Evolutionary conservation across 2,797 vertebrate genomes (phyloP), one percentile per base, ranked within the genome.

Genomic region (Pagetopsis macropterus): DNA sequence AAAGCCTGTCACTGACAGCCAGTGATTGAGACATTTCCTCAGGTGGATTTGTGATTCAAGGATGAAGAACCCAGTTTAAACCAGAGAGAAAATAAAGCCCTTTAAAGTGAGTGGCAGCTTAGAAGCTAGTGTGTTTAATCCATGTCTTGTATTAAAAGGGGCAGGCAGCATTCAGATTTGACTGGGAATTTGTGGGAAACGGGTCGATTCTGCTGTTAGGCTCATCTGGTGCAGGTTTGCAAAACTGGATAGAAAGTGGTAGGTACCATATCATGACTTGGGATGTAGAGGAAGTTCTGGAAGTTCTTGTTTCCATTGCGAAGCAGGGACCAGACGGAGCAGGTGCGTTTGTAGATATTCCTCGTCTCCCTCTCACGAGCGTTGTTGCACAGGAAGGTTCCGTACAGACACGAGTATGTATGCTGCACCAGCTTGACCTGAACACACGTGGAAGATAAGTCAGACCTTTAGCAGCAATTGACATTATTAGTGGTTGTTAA

Each of bases 401-500:
- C 98, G 0, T 99, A 99, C 13, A 99, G 96, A 89, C 98, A 99
- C 1, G 98, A 99, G 80, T 99, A 99, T 0, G 97, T 99, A 87
- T 99, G 98, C 91, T 99, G 98, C 69, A 98, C 98, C 92, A 99
- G 86, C 93, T 99, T 99, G 77, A 99, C 97, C 98, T 99, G 90
- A 21, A 72, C 4, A 27, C n/a, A 43, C 12, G 31, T 0, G 1
- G 52, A 80, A 72, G 2, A 75, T 4, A 60, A 45, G 16, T 69
- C 21, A 49, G 55, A 46, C 3, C 4, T n/a, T 62, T 65, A 12
- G 19, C 27, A 63, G 6, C 33, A 11, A 56, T 51, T 60, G 6
- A 65, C 14, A 65, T 15, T 14, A 33, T 21, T 50, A 44, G 48
- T 19, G 19, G 64, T 43, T 48, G 7, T 49, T 8, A 3, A 40